These are phyloP conservation scores for Iguana delicatissima DNA, from an alignment of 2,797 vertebrate genomes.

Conservation along the genomic window DNA sequence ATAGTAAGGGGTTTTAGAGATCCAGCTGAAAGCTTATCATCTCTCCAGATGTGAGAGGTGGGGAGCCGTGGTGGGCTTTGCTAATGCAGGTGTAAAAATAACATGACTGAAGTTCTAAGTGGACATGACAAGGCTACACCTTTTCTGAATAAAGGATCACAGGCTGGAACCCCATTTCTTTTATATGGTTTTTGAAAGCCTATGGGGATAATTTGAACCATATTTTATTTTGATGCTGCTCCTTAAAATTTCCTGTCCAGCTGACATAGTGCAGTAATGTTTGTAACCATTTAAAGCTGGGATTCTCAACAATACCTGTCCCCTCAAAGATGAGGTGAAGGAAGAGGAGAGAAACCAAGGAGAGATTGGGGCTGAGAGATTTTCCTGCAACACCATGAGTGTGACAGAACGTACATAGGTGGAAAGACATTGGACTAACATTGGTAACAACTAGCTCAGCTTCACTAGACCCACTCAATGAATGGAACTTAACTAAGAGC, in stretches of 20 bases:
- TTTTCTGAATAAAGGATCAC: constrained; percentile 70
- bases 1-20: constrained; percentile 61
- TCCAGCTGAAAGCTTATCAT: constrained; percentile 65
- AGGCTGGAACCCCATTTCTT: constrained; percentile 64
- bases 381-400: background rate
- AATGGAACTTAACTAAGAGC: too few relatives aligned
- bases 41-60: constrained; percentile 69
- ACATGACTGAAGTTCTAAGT: constrained; percentile 77
- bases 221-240: constrained; percentile 56
- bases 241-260: constrained; percentile 57
- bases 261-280: constrained; percentile 33
- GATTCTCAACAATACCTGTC: background rate
- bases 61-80: constrained; percentile 69
- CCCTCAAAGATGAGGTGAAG: background rate
- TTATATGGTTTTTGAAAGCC: constrained; percentile 62
- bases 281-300: constrained; percentile 23
- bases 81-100: constrained; percentile 71
- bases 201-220: constrained; percentile 67
- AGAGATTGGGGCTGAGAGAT: background rate
- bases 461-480: too few relatives aligned
- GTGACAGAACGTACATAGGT: background rate
- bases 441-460: too few relatives aligned
- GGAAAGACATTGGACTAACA: too few relatives aligned
- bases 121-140: constrained; percentile 70
- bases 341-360: background rate